These are phyloP conservation scores for Oxyteleia sp. DNA, from an alignment of 2,888 invertebrate species.

Conservation along the genomic window DNA sequence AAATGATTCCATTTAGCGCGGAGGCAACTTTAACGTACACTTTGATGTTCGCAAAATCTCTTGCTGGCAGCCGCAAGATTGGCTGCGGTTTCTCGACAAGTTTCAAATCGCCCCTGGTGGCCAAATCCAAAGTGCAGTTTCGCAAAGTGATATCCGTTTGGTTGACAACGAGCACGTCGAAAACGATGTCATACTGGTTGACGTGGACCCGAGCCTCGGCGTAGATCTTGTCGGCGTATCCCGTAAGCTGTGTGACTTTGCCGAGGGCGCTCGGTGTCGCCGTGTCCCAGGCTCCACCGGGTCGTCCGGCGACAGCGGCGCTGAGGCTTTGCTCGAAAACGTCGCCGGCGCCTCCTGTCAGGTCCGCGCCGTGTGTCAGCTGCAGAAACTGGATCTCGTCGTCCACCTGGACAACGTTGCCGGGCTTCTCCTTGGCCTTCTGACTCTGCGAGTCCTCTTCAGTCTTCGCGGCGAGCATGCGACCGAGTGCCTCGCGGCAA, in stretches of 20 bases:
- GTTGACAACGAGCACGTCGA: constrained; percentile 99
- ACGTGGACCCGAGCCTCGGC: constrained; percentile 99
- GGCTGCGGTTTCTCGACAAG: constrained; percentile 99
- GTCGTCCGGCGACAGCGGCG: constrained; percentile 93
- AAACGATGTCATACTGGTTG: constrained; percentile 99
- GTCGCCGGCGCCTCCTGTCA: constrained; percentile 91
- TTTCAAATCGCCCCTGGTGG: constrained; percentile 98
- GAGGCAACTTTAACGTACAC: constrained; percentile 99
- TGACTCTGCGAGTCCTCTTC: constrained; percentile 90
- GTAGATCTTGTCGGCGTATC: constrained; percentile 99
- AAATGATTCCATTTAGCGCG: constrained; percentile 99
- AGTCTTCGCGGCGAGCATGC: constrained; percentile 94
- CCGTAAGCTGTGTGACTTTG: constrained; percentile 98
- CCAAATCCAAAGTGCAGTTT: constrained; percentile 98
- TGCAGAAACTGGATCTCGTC: constrained; percentile 95
- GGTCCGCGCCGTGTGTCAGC: constrained; percentile 90
- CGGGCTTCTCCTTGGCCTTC: constrained; percentile 91
- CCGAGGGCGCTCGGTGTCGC: constrained; percentile 90
- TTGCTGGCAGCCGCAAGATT: constrained; percentile 97
- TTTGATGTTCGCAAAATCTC: constrained; percentile 99
- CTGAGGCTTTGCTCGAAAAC: constrained; percentile 98
- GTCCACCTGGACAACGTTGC: constrained; percentile 92
- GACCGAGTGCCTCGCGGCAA: constrained; percentile 93
- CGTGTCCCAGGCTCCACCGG: constrained; percentile 87
- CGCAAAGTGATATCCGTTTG: constrained; percentile 99